Evolutionary conservation across 2,888 invertebrate species (phyloP).

Genomic region (Watsonalla binaria): DNA sequence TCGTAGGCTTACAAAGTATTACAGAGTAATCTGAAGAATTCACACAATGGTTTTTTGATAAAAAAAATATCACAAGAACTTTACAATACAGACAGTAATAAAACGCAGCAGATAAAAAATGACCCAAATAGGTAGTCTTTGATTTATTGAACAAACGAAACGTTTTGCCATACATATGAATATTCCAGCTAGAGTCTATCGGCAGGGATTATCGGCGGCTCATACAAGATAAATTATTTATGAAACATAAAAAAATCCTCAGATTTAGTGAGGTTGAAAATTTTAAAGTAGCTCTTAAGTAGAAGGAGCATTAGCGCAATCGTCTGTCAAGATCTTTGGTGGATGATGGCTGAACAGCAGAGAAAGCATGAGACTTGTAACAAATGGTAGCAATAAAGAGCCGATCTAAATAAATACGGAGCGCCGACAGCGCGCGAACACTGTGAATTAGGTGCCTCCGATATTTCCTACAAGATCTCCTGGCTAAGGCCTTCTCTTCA

Average conservation of each 20-base stretch:
- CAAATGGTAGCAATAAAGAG: slow-evolving; percentile 43
- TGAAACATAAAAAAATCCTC: too few relatives aligned
- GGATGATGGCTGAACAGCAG: slow-evolving; percentile 33
- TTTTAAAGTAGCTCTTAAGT: slow-evolving; percentile 9
- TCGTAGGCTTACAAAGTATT: slow-evolving; percentile 20
- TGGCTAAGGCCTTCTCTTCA: neutral
- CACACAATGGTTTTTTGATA: too few relatives aligned
- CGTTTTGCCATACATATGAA: too few relatives aligned
- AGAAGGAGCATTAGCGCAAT: slow-evolving; percentile 26
- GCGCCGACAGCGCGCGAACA: slow-evolving; percentile 13
- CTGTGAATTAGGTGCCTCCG: slow-evolving; percentile 1
- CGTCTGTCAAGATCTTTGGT: slow-evolving; percentile 8
- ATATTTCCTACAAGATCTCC: neutral
- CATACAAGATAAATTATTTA: too few relatives aligned
- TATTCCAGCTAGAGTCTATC: too few relatives aligned
- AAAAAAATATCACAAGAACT: too few relatives aligned
- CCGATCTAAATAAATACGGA: slow-evolving; percentile 34
- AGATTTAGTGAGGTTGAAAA: slow-evolving; percentile 18
- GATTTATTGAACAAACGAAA: too few relatives aligned
- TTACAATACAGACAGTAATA: too few relatives aligned
- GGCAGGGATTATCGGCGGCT: too few relatives aligned
- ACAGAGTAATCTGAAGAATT: slow-evolving; percentile 38
- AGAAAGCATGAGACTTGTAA: slow-evolving; percentile 42
- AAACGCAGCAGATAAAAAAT: too few relatives aligned
- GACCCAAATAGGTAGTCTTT: too few relatives aligned